Conservation (phyloP, 2,888 invertebrate genomes). For the Tolmerus cingulatus region DNA sequence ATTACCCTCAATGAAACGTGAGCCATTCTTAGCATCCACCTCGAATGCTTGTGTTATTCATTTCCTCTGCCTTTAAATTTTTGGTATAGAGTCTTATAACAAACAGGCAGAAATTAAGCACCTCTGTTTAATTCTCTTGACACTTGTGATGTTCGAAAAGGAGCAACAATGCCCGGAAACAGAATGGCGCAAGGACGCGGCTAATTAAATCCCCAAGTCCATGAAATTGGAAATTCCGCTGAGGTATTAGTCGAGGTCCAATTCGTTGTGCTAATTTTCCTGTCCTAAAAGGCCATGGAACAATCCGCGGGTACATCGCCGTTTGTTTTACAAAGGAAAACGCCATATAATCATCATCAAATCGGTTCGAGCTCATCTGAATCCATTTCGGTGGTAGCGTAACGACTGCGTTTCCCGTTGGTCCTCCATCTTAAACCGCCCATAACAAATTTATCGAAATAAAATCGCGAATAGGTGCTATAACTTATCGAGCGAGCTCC, state of each 20-base stretch:
- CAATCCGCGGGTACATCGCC: background rate
- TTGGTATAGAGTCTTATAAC: background rate
- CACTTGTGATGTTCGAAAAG: background rate
- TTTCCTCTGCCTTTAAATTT: background rate
- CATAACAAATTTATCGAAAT: background rate
- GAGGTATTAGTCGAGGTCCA: background rate
- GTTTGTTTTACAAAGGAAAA: background rate
- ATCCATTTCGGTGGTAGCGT: background rate
- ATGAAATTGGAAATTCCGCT: background rate
- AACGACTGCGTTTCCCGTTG: background rate
- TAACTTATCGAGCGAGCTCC: background rate
- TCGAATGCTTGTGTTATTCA: background rate
- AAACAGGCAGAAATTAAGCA: background rate
- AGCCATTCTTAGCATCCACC: background rate
- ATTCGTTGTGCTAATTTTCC: background rate
- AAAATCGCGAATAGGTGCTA: background rate
- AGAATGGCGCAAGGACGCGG: background rate
- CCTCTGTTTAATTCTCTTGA: background rate
- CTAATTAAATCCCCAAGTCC: background rate
- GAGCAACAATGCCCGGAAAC: background rate
- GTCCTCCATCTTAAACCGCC: background rate
- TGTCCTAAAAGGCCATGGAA: background rate
- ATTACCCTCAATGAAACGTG: background rate
- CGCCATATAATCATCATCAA: background rate
- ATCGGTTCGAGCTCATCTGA: background rate